These are phyloP conservation scores for Hydrozoanthus gracilis DNA, from an alignment of 92 coral and sea anemone species.

Conservation along the genomic window DNA sequence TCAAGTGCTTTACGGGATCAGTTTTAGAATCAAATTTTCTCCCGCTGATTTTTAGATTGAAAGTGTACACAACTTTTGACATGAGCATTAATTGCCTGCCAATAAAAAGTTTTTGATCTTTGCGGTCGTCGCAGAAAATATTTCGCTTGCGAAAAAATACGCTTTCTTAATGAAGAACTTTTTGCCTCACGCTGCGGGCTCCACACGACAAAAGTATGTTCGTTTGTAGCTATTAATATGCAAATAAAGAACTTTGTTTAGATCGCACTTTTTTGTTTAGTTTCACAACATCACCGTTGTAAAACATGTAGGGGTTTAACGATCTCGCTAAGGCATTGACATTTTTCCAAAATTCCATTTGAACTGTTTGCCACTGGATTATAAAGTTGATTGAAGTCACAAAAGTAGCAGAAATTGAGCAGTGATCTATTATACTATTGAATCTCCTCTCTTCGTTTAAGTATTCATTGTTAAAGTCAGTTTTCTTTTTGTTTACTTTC, in stretches of 20 bases:
- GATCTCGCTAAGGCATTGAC: slow-evolving; percentile 10
- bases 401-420: not conserved
- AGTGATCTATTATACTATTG: not conserved
- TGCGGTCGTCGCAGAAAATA: not conserved
- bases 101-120: not conserved
- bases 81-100: not conserved
- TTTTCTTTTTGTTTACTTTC: slow-evolving; percentile 16
- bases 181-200: slow-evolving; percentile 17
- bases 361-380: not conserved
- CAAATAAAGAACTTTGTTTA: slow-evolving; percentile 26
- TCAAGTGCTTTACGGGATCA: not conserved
- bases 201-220: slow-evolving; percentile 22
- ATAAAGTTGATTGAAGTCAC: not conserved
- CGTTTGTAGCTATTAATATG: slow-evolving; percentile 40
- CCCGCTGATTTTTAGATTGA: not conserved
- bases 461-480: not conserved
- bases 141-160: not conserved
- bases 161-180: slow-evolving; percentile 1
- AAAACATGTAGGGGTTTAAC: not conserved
- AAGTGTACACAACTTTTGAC: not conserved
- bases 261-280: slow-evolving; percentile 2
- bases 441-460: not conserved
- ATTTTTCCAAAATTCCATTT: not conserved
- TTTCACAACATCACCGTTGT: not conserved
- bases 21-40: not conserved